These are phyloP conservation scores for Triops cancriformis DNA, from an alignment of 1,140 invertebrate genomes.

Conservation along the genomic window DNA sequence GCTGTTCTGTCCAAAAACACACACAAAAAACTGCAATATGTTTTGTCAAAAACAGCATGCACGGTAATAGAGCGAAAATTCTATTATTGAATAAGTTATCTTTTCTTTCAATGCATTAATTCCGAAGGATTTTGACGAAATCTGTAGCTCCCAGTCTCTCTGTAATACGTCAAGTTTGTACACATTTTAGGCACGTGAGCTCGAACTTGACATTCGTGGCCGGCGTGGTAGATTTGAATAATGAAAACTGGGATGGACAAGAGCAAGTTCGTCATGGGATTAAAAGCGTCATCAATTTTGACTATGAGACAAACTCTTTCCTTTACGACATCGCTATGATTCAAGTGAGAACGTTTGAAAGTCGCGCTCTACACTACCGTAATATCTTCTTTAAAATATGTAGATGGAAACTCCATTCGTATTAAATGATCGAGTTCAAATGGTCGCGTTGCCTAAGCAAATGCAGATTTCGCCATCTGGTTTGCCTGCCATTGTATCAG, in stretches of 20 bases:
- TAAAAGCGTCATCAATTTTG: slow-evolving; percentile 23
- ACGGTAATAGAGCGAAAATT: no score
- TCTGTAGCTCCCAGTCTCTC: no score
- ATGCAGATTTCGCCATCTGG: slow-evolving; percentile 9
- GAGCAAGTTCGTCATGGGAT: slow-evolving; percentile 21
- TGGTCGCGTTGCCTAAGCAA: slow-evolving; percentile 19
- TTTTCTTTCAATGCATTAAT: no score
- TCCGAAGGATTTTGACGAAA: not conserved
- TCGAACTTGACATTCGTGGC: slow-evolving; percentile 23
- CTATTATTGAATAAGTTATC: no score
- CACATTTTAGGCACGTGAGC: slow-evolving; percentile 12
- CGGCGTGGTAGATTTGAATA: slow-evolving; percentile 3
- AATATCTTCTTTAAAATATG: not conserved
- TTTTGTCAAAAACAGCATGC: no score
- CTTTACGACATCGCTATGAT: slow-evolving; percentile 28
- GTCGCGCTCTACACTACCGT: not conserved
- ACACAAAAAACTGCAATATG: no score
- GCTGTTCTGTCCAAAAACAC: no score
- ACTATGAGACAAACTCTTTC: slow-evolving; percentile 24
- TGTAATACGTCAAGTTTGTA: not conserved
- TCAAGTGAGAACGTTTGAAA: not conserved
- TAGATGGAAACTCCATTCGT: slow-evolving; percentile 19
- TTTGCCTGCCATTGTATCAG: slow-evolving; percentile 11
- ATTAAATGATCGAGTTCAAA: slow-evolving; percentile 22
- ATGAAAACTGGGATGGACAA: not conserved